phyloP scores from a whole-genome alignment of 1,140 invertebrate genomes.

The Oryctes rhinoceros region DNA sequence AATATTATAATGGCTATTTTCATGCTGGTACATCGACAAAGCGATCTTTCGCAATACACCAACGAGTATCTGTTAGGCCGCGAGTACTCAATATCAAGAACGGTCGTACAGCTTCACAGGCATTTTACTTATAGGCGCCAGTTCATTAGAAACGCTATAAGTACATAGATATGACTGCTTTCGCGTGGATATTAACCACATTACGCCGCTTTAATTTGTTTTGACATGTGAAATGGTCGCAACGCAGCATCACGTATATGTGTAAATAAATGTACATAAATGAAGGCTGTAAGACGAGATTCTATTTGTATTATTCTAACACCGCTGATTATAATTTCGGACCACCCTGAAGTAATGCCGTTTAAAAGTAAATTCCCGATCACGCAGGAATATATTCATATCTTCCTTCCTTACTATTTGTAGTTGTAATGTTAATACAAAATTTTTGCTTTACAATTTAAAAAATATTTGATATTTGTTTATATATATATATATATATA shows the following conservation, averaged over 20 bases:
- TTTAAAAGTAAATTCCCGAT: background rate
- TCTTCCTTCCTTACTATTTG: background rate
- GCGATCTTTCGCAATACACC: background rate
- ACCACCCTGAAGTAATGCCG: background rate
- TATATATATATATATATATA: no score
- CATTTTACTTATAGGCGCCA: slow-evolving; percentile 11
- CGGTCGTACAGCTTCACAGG: slow-evolving; percentile 9
- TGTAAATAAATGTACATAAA: background rate
- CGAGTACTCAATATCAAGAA: background rate
- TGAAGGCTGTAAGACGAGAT: slow-evolving; percentile 12
- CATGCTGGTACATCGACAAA: background rate
- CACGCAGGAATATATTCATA: background rate
- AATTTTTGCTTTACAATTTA: background rate
- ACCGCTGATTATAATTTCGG: background rate
- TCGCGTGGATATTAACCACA: slow-evolving; percentile 14
- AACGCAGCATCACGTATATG: background rate
- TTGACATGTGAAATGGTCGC: slow-evolving; percentile 18
- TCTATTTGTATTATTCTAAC: background rate
- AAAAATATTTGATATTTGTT: no score
- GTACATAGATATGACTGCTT: slow-evolving; percentile 2
- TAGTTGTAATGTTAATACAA: background rate
- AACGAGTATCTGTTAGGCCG: background rate
- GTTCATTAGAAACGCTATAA: slow-evolving; percentile 3
- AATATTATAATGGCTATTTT: background rate
- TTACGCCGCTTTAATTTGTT: slow-evolving; percentile 11